Conservation (phyloP, 2,797 vertebrate genomes). For the Xerus rutilus region DNA sequence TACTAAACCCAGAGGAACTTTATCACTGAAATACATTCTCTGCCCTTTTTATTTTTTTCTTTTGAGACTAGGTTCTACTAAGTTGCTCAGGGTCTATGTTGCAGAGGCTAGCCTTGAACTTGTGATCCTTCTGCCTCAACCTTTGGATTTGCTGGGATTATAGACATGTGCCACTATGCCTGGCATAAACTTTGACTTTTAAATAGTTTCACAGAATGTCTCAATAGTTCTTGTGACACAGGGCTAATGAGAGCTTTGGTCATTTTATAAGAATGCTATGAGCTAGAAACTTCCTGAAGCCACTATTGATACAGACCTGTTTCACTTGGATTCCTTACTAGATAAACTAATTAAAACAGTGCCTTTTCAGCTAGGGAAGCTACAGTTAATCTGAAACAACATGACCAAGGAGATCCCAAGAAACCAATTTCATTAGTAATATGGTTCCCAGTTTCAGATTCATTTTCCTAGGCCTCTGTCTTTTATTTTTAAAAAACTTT, state of each 20-base stretch:
- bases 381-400: conserved; percentile 26
- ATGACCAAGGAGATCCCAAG: not conserved
- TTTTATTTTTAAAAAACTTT: not conserved
- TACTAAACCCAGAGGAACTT: no score
- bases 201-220: not conserved
- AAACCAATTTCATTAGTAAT: conserved; percentile 50
- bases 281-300: not conserved
- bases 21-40: no score
- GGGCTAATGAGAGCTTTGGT: not conserved
- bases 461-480: not conserved
- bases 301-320: not conserved
- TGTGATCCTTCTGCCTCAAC: no score
- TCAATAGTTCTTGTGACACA: conserved; percentile 18
- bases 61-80: no score
- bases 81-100: no score
- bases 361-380: conserved; percentile 15
- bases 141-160: no score
- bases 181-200: not conserved
- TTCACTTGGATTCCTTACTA: not conserved
- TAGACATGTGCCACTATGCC: no score
- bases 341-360: conserved; percentile 41
- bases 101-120: no score
- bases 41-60: no score
- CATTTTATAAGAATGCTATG: conserved; percentile 6
- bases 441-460: conserved; percentile 46